Conservation (phyloP, 2,888 invertebrate species). For the Oegoconia quadripuncta region DNA sequence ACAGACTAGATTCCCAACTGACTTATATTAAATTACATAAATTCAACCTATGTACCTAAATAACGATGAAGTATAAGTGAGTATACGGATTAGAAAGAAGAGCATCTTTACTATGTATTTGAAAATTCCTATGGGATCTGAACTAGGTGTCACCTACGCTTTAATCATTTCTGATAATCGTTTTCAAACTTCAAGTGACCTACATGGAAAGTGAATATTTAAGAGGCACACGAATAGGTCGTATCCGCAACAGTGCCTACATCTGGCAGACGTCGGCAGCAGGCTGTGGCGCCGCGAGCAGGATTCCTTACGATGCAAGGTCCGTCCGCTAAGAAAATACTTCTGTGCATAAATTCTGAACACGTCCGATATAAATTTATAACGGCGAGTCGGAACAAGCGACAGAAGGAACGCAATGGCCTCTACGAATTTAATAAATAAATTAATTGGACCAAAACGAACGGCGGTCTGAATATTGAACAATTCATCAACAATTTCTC, state of each 20-base stretch:
- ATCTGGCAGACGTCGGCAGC: constrained; percentile 33
- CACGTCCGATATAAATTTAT: constrained; percentile 76
- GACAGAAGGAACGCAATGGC: constrained; percentile 59
- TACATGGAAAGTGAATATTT: no score
- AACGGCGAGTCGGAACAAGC: constrained; percentile 57
- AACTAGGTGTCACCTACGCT: no score
- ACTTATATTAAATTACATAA: no score
- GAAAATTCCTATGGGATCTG: no score
- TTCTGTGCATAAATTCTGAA: constrained; percentile 64
- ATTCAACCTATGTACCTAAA: no score
- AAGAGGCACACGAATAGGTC: constrained; percentile 7
- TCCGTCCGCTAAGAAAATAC: constrained; percentile 59
- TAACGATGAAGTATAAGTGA: no score
- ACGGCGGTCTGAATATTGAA: constrained; percentile 55
- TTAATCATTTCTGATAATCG: no score
- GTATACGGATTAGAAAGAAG: no score
- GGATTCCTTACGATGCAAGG: constrained; percentile 41
- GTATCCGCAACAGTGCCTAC: constrained; percentile 7
- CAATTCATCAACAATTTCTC: no score
- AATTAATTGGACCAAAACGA: constrained; percentile 70
- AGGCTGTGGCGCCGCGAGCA: constrained; percentile 33
- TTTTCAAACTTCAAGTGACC: no score
- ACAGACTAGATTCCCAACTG: no score
- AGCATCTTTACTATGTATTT: no score
- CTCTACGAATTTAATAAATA: constrained; percentile 68